phyloP scores from a whole-genome alignment of 2,113 vertebrate genomes.

The Scomber scombrus region DNA sequence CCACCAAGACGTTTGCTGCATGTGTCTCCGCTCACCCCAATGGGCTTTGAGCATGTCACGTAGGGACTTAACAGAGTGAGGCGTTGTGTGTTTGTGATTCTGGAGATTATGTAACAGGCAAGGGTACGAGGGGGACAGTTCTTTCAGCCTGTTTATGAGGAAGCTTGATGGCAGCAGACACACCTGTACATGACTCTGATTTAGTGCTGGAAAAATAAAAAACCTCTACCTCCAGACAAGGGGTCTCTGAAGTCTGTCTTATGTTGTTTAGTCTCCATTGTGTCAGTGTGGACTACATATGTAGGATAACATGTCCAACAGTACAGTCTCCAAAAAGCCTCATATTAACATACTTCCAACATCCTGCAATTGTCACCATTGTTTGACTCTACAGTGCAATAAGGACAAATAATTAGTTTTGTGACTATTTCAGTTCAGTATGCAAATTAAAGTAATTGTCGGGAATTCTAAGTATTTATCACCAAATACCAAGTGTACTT shows the following conservation, averaged over 20 bases:
- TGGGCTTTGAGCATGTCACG: constrained; percentile 19
- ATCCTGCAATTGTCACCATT: constrained; percentile 55
- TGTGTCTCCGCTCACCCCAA: neutral
- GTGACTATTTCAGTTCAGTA: neutral
- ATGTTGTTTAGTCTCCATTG: constrained; percentile 68
- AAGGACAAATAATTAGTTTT: neutral
- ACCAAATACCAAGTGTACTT: neutral
- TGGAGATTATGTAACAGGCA: constrained; percentile 63
- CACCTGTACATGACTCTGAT: constrained; percentile 67
- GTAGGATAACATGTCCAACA: constrained; percentile 23
- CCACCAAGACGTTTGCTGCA: neutral
- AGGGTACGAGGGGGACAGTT: constrained; percentile 51
- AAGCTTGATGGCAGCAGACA: constrained; percentile 59
- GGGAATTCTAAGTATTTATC: neutral
- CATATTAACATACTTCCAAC: constrained; percentile 22
- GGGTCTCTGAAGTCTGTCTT: constrained; percentile 13
- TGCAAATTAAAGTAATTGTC: neutral
- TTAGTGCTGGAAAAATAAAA: constrained; percentile 63
- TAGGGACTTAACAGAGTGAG: constrained; percentile 25
- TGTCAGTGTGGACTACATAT: constrained; percentile 30
- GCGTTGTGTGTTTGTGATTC: constrained; percentile 58
- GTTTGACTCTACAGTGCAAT: constrained; percentile 10
- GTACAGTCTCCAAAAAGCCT: constrained; percentile 18
- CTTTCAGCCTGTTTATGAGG: constrained; percentile 69
- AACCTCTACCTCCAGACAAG: constrained; percentile 22